Conservation (phyloP, 1,140 invertebrate species). For the Micrasema minimum region DNA sequence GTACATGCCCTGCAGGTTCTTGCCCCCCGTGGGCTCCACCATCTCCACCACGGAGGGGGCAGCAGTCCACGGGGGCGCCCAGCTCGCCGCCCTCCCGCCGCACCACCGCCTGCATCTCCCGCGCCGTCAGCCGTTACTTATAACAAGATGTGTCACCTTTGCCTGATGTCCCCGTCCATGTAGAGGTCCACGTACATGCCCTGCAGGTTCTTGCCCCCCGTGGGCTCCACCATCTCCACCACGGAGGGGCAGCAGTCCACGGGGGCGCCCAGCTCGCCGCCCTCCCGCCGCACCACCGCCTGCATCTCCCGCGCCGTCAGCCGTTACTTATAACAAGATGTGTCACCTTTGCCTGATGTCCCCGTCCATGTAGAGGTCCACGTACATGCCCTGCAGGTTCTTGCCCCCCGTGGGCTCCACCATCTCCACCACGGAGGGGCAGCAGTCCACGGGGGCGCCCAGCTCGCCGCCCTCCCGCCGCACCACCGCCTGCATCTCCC, state of each 20-base stretch:
- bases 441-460: constrained; percentile 76
- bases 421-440: constrained; percentile 81
- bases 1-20: constrained; percentile 76
- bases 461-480: constrained; percentile 68
- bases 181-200: constrained; percentile 68
- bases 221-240: constrained; percentile 60
- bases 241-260: not conserved
- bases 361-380: constrained; percentile 80
- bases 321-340: too few species aligned
- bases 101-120: constrained; percentile 74
- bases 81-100: constrained; percentile 68
- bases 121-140: constrained; percentile 58
- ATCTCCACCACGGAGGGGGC: constrained; percentile 81
- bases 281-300: constrained; percentile 62
- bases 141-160: constrained; percentile 56
- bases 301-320: constrained; percentile 71
- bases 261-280: not conserved
- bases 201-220: constrained; percentile 43
- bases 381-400: constrained; percentile 76
- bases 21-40: constrained; percentile 80
- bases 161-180: constrained; percentile 72
- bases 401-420: constrained; percentile 80
- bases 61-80: constrained; percentile 76
- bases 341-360: constrained; percentile 72
- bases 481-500: constrained; percentile 74